Evolutionary conservation across 2,113 vertebrate genomes (phyloP), one percentile per base, ranked within the genome.

Genomic region (Eurystomus gularis): DNA sequence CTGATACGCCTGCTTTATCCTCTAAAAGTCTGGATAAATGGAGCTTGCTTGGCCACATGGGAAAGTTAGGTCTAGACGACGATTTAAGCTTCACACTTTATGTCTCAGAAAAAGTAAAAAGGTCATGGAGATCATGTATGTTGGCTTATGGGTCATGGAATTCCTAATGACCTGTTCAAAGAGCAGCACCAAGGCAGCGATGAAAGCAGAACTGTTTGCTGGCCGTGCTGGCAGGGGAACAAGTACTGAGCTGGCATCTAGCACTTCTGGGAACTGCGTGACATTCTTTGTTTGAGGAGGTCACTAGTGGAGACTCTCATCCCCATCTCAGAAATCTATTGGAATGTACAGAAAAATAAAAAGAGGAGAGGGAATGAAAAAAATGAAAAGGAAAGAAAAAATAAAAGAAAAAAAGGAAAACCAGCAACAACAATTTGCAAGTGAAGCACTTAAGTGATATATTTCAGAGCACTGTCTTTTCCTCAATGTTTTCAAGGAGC

Each of bases 21-120:
- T 91, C 83, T 82, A 5, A 62, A 90, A 92, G 83, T 46, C 26
- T 3, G 71, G 80, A 86, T 87, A 84, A 83, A 93, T 21, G 57
- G 86, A 88, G 76, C 37, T 88, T 76, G 31, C 82, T 93, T 11
- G 20, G 86, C 84, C 91, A 71, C 33, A 1, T 57, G 93, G 92
- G 92, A 71, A 57, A 75, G 17, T 6, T 68, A 51, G 73, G 72
- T 48, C 86, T 68, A 44, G 82, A 58, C 6, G 3, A 66, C 88
- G 71, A 80, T 42, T 70, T 51, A 35, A 16, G 48, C 49, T 71
- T 49, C 39, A 8, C 7, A 6, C 25, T 81, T 82, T 61, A 3
- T 88, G 52, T 76, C 60, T 94, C 64, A 71, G 88, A 48, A 58
- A 93, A 84, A 76, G 78, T 51, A 28, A 68, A 66, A 51, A 69